Evolutionary conservation across 2,888 invertebrate genomes (phyloP), one percentile per base, ranked within the genome.

Genomic region (Noctua fimbriata): DNA sequence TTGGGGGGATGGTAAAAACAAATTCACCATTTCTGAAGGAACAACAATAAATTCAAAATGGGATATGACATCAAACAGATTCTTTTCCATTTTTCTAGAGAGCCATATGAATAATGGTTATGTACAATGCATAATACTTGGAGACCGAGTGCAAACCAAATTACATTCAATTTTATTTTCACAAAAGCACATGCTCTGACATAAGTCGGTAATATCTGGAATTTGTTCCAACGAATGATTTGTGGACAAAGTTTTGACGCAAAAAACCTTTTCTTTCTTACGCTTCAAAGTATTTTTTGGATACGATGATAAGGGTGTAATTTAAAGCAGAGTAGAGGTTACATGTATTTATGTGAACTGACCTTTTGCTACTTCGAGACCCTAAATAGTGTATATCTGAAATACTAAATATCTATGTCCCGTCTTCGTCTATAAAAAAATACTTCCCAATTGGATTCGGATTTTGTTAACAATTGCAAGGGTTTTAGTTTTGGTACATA

Each of bases 151-250:
- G 21, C 44, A 60, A 36, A 36, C 47, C 69, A 16, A 3, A 16
- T 69, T n/a, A 66, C 18, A 24, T 49, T 24, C 16, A 2, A 14
- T 69, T 32, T 28, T 24, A 69, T 77, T 78, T 6, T 60, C 24
- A 41, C n/a, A 69, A 67, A 73, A 58, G 58, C 74, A 73, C 65
- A 67, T 47, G 66, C 41, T 76, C 65, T 76, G 69, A 87, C 86
- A 89, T 82, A 87, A 88, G 82, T 79, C 75, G 78, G 87, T 55
- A 71, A 79, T 32, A 70, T 79, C 82, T 76, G 83, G 88, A 89
- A 91, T 90, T 87, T 88, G 89, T 91, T 85, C 91, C 87, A 71
- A 93, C 93, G 92, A 81, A 88, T 94, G 95, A 95, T 95, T 95
- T 95, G 94, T 94, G 92, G 90, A 60, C 74, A 82, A 94, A 95